phyloP scores from a whole-genome alignment of 2,113 vertebrate species.

The Pelodiscus sinensis region DNA sequence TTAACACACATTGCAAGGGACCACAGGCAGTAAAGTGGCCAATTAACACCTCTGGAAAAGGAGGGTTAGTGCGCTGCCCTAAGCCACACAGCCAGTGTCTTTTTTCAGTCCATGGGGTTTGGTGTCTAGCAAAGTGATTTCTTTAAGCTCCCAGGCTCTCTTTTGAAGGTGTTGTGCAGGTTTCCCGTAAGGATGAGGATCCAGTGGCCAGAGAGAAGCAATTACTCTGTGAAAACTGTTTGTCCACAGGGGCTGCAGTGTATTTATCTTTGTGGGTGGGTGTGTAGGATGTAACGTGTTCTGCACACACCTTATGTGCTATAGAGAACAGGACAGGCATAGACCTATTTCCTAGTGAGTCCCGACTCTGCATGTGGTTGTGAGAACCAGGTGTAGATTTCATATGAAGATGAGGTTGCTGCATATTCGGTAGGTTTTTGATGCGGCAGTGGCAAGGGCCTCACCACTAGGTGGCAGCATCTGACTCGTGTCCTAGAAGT shows the following conservation, averaged over 20 bases:
- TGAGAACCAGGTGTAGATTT: not conserved
- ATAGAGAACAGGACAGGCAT: rapidly evolving
- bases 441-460: not conserved
- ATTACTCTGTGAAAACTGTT: not conserved
- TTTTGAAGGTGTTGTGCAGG: not conserved
- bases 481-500: not conserved
- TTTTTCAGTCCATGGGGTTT: not conserved
- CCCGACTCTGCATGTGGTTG: not conserved
- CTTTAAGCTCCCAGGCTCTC: not conserved
- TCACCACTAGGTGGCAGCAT: constrained; percentile 55
- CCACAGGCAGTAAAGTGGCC: not conserved
- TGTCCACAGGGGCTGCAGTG: not conserved
- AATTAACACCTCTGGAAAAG: not conserved
- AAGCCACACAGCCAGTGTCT: not conserved
- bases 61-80: not conserved
- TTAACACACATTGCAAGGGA: not conserved
- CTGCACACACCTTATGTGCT: not conserved
- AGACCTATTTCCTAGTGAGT: not conserved
- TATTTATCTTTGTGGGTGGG: not conserved
- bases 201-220: not conserved
- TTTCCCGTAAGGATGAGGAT: not conserved
- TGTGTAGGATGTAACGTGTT: not conserved
- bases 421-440: rapidly evolving
- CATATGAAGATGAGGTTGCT: not conserved
- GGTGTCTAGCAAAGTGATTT: not conserved